Evolutionary conservation across 1,140 invertebrate genomes (phyloP), one percentile per base, ranked within the genome.

Genomic region (Brachionus calyciflorus): DNA sequence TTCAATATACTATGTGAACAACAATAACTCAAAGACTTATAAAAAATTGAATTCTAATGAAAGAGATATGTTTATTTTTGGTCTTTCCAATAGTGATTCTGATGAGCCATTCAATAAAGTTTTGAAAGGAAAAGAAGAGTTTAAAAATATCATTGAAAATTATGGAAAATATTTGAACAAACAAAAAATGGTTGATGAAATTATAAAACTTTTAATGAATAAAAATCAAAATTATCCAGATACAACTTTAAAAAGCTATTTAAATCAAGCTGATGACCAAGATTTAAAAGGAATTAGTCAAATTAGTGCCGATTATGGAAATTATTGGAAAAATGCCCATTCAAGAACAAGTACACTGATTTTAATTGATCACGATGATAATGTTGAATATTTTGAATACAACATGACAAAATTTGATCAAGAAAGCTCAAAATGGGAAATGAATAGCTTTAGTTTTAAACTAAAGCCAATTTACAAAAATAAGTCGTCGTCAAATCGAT

Each of bases 381-480:
- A 73, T 41, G 69, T 73, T 7, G 69, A 73, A 33, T 73, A 73
- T 49, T 73, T 37, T 55, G 69, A 73, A 41, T 73, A 73, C n/a
- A 73, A 73, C 51, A 24, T 73, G 46, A 73, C 69, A 10, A 41
- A 73, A 73, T 24, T 10, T 26, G n/a, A 24, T 7, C 9, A 33
- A 33, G 28, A 6, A 19, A 33, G 51, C 51, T 17, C 53, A 46
- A 10, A 51, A 1, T 73, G 48, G 24, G 40, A 10, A 9, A 73
- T 73, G 69, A 73, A 73, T 41, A 37, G 24, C 14, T 73, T 73
- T 41, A 30, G 19, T 26, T 73, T 73, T 55, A 73, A 73, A 10
- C 46, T 73, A 7, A 65, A 65, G 12, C 60, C 60, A 21, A 24
- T 46, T 12, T 65, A 65, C 5, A 37, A 37, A 44, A 65, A 65